These are phyloP conservation scores for Sturnira hondurensis DNA, from an alignment of 2,113 vertebrate genomes.

Conservation along the genomic window DNA sequence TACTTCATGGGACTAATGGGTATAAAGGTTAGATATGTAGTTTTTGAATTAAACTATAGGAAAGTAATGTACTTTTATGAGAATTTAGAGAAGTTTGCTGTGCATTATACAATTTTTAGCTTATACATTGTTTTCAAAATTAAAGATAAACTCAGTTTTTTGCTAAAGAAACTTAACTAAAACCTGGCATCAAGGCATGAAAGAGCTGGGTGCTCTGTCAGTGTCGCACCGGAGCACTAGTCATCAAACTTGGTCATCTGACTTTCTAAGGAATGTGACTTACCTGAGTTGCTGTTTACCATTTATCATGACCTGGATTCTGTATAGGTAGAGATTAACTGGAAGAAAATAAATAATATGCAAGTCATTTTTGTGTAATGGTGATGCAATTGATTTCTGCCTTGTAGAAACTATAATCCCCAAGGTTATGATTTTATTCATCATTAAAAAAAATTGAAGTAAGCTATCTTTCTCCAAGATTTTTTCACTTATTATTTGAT, in stretches of 20 bases:
- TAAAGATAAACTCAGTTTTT: neutral
- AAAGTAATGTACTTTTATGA: neutral
- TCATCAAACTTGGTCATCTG: neutral
- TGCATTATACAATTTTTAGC: neutral
- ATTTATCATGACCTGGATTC: neutral
- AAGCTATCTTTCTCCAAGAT: neutral
- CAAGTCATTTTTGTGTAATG: neutral
- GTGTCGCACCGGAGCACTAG: fast-evolving
- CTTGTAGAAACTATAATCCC: neutral
- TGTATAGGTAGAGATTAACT: neutral
- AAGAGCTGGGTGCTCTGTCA: neutral
- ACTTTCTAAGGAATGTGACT: neutral
- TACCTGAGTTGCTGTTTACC: neutral
- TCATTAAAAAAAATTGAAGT: neutral
- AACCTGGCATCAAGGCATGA: neutral
- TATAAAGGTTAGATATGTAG: neutral
- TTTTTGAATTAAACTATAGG: neutral
- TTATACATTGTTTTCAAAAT: neutral
- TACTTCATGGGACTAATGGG: neutral
- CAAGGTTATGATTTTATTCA: neutral
- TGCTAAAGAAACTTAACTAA: neutral
- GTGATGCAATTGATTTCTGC: neutral
- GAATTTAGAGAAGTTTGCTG: neutral
- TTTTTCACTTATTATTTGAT: neutral
- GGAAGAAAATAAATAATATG: neutral